Evolutionary conservation across 1,140 invertebrate genomes (phyloP).

Genomic region (Zaprionus lachaisei): DNA sequence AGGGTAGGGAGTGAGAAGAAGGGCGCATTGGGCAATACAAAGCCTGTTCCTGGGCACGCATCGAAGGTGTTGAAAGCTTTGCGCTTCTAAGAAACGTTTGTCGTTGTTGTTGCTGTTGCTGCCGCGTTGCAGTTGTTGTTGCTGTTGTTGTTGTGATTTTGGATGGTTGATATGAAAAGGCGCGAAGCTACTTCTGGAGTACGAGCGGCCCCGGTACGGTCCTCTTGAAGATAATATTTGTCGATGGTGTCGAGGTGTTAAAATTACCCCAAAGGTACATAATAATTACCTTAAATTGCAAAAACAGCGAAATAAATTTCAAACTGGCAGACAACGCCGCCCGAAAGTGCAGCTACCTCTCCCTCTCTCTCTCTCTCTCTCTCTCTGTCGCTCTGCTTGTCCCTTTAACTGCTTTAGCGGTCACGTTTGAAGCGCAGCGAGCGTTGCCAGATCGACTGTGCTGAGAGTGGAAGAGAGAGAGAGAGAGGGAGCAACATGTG

Average conservation of each 20-base stretch:
- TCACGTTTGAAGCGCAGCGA: conserved; percentile 58
- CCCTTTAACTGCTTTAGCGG: conserved; percentile 51
- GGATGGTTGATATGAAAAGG: conserved; percentile 61
- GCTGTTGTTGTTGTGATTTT: conserved; percentile 64
- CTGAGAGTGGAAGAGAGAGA: neutral
- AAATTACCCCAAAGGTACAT: conserved; percentile 84
- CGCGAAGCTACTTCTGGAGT: conserved; percentile 49
- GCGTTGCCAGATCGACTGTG: conserved; percentile 65
- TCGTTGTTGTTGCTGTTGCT: conserved; percentile 43
- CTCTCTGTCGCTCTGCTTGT: no score
- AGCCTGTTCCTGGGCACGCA: conserved; percentile 67
- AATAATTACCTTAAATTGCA: conserved; percentile 84
- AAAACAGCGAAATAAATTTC: conserved; percentile 84
- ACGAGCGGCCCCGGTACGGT: conserved; percentile 13
- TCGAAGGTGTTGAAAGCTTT: conserved; percentile 80
- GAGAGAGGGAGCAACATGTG: neutral
- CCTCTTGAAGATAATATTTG: conserved; percentile 79
- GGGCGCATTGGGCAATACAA: conserved; percentile 7
- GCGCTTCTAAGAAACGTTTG: conserved; percentile 82
- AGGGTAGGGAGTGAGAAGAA: neutral
- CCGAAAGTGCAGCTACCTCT: conserved; percentile 27
- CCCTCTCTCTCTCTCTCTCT: neutral
- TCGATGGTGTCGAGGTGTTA: conserved; percentile 84
- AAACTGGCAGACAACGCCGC: conserved; percentile 41
- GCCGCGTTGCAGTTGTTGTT: conserved; percentile 20